A percentile compares a stretch with the other conserved stretches of the same genome.
Conservation (phyloP, 2,113 vertebrate species). For the Lamprotornis superbus region DNA sequence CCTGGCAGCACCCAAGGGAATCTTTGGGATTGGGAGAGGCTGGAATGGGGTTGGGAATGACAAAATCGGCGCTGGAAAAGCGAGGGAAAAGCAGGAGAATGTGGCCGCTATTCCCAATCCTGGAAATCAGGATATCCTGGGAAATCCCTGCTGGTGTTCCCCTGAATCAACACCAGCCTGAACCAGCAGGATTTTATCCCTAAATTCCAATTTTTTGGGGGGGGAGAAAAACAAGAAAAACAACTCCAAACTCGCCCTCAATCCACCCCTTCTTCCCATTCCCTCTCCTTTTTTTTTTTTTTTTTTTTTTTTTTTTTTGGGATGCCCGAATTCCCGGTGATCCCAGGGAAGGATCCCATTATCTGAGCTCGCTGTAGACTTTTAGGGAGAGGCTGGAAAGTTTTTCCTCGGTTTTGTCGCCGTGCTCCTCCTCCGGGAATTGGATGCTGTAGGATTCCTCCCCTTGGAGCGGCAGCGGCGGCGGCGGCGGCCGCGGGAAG, state of each 20-base stretch:
- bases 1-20: neutral
- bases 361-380: neutral
- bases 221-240: neutral
- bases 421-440: constrained; percentile 75
- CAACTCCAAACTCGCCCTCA: neutral
- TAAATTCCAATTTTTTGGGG: neutral
- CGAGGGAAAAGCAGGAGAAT: neutral
- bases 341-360: neutral
- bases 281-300: no score
- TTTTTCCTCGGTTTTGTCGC: constrained; percentile 47
- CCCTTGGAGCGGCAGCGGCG: neutral
- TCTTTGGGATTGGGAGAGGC: no score
- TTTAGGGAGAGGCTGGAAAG: neutral
- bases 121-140: no score
- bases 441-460: constrained; percentile 71
- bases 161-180: neutral
- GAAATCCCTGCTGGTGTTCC: neutral
- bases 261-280: no score
- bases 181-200: neutral
- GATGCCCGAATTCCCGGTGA: neutral
- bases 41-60: neutral
- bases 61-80: no score
- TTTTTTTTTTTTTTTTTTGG: neutral
- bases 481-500: neutral
- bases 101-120: neutral